Base-by-base conservation (phyloP, 2,888 invertebrate genomes). In the Candidula unifasciata region DNA sequence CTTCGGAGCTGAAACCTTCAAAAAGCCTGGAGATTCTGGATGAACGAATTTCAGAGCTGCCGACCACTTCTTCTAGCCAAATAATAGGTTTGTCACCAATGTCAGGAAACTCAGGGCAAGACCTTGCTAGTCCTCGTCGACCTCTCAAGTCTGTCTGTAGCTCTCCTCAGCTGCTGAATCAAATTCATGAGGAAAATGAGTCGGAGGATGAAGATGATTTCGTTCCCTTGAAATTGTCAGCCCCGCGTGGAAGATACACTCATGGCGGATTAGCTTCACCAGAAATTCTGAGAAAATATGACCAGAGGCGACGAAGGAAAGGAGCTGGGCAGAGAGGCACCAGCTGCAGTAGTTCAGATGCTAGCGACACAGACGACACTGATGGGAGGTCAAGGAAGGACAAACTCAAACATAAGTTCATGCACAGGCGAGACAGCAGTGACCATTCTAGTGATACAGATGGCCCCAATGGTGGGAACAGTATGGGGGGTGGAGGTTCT, bases 331-430 rank as follows among this genome's bases (percentile, higher is more conserved):
- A 96, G 89, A 89, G 91, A 68, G 97, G 92, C 16, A 93, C 97
- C 10, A 97, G 97, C 81, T 98, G 98, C 92, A 97, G 97, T 90
- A 98, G 97, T 80, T 98, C 98, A 0, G 98, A 98, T 93, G 97
- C 98, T 10, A 97, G 97, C 86, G 98, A 98, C 93, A 95, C 94
- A 44, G 95, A 95, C 85, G 97, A 93, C 64, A 90, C 92, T 5
- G 93, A 92, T 68, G 90, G 90, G 13, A 87, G 92, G 35, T 91
- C 91, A 21, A 86, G 92, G 30, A 92, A 92, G 83, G 91, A 92
- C 85, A 92, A 92, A 85, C 89, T 91, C 30, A 91, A 91, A 84
- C 90, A 91, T 78, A 91, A 91, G 85, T 90, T 92, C 84, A 89
- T 89, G 85, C 91, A 91, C 83, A 89, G 93, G 24, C 88, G 93